A percentile compares a stretch with the other conserved stretches of the same genome.
Conservation (phyloP, 2,113 vertebrate species). For the Sinocyclocheilus anophthalmus region DNA sequence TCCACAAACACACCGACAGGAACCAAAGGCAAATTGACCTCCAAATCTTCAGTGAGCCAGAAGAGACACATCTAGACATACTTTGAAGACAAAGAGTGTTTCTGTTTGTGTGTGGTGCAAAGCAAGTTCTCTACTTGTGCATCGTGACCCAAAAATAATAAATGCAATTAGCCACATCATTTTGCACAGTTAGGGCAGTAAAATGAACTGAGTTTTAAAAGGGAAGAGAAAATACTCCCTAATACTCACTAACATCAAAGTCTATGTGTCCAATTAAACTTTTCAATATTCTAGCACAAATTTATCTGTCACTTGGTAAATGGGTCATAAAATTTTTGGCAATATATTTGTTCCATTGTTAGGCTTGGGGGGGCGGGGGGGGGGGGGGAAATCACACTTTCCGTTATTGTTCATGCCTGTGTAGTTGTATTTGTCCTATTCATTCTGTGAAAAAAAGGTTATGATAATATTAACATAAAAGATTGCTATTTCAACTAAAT, state of each 20-base stretch:
- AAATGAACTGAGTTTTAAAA: neutral
- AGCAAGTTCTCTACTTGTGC: neutral
- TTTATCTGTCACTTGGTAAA: neutral
- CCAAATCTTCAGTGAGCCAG: constrained; percentile 38
- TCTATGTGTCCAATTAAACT: neutral
- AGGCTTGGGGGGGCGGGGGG: neutral
- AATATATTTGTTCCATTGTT: neutral
- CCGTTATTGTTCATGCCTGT: neutral
- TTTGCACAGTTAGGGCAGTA: neutral
- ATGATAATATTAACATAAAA: neutral
- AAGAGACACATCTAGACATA: constrained; percentile 2
- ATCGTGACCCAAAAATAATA: neutral
- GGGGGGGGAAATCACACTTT: neutral
- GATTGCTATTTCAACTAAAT: neutral
- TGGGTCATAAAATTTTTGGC: neutral
- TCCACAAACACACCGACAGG: constrained; percentile 39
- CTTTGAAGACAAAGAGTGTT: neutral
- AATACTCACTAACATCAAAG: neutral
- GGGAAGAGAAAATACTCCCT: neutral
- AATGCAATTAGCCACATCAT: neutral
- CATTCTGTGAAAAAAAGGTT: neutral
- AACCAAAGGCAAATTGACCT: constrained; percentile 52
- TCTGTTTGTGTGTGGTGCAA: neutral
- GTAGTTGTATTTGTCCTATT: neutral
- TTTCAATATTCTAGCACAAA: neutral